Evolutionary conservation across 2,888 invertebrate genomes (phyloP).

Genomic region (Drosophila cognata): DNA sequence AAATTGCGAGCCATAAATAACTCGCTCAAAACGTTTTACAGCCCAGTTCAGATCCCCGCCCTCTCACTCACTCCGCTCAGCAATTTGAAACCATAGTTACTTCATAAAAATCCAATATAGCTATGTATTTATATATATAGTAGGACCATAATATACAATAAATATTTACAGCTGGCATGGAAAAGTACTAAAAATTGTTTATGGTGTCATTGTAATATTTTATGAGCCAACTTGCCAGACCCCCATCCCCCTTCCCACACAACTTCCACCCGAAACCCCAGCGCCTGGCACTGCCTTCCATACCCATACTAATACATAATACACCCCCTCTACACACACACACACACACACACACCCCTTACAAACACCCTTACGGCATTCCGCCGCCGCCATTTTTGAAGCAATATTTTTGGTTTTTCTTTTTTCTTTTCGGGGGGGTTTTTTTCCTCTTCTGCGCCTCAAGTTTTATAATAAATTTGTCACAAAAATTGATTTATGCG

Average conservation of each 20-base stretch:
- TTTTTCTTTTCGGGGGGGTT: constrained; percentile 6
- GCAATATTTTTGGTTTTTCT: constrained; percentile 48
- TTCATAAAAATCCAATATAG: constrained; percentile 75
- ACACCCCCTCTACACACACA: constrained; percentile 10
- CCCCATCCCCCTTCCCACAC: neutral
- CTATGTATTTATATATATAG: constrained; percentile 33
- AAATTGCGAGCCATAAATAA: constrained; percentile 65
- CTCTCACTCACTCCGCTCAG: neutral
- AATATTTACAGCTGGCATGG: constrained; percentile 75
- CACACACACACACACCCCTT: constrained; percentile 6
- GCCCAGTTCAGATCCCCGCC: neutral
- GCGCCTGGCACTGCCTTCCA: constrained; percentile 60
- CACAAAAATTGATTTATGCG: constrained; percentile 82
- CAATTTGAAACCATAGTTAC: constrained; percentile 71
- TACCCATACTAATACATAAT: constrained; percentile 23
- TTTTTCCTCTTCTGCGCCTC: constrained; percentile 37
- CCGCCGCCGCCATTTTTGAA: constrained; percentile 52
- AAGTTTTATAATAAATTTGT: constrained; percentile 82
- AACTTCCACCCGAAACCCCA: constrained; percentile 26
- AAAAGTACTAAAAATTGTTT: constrained; percentile 76
- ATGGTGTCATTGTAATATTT: constrained; percentile 82
- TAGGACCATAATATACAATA: constrained; percentile 59
- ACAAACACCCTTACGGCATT: constrained; percentile 35
- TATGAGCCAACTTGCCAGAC: constrained; percentile 61
- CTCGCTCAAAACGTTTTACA: constrained; percentile 49